Evolutionary conservation across 1,140 invertebrate species (phyloP), one percentile per base, ranked within the genome.

Genomic region (Drosophila sp.): DNA sequence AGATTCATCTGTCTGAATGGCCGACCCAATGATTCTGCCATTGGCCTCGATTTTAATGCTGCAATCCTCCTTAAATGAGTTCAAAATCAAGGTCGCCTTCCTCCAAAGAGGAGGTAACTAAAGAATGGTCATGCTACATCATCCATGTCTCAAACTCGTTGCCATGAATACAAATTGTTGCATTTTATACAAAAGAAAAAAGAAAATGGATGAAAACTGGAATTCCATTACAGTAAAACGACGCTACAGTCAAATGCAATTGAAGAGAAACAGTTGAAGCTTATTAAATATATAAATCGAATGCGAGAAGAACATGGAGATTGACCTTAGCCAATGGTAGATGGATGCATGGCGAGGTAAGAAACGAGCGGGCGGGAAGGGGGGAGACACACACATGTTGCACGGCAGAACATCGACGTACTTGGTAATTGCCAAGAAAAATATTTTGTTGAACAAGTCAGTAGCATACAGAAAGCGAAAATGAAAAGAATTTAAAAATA

Each of bases 81-180:
- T 89, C 84, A 89, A 89, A 89, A 83, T 89, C 83, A 89, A 89
- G 83, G 83, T 75, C 84, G 63, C 25, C 14, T 21, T 4, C 25
- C 14, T 21, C 8, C 6, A 13, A 1, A 21, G 21, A 21, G 21
- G 21, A 18, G 25, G 50, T 21, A 36, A 9, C 14, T 38, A 18
- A 51, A 38, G 43, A 69, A 75, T 72, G 65, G 62, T 78, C 75
- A 72, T 69, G 78, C 75, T 59, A 81, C 75, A 81, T 74, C 81
- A 80, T 54, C 70, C 77, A 72, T 78, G 69, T 32, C 70, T 79
- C 71, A 61, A 69, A 76, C 70, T 62, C 65, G 46, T 11, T 43
- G 59, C 63, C 71, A 87, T 79, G 82, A 87, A 87, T 87, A 82
- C 83, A 87, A 87, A 79, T 89, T 89, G 83, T 89, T 87, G 82